Evolutionary conservation across 2,797 vertebrate genomes (phyloP).

Genomic region (Acipenser transmontanus): DNA sequence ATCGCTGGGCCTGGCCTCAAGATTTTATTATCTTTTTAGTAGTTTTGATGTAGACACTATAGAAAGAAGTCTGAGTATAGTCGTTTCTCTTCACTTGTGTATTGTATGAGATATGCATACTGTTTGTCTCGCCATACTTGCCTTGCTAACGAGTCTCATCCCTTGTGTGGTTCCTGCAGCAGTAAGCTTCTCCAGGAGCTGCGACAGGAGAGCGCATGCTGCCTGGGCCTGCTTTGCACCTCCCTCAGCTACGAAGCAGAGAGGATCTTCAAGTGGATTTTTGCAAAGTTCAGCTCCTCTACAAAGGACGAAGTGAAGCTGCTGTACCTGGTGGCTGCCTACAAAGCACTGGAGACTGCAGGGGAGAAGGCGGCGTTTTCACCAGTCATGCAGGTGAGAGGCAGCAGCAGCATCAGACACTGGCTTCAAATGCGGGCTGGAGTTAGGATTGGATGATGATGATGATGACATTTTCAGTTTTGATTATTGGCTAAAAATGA

Average conservation of each 20-base stretch:
- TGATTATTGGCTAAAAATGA: no score
- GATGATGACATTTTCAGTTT: no score
- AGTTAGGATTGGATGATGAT: no score
- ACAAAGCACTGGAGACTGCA: constrained; percentile 87
- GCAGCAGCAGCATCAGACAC: no score
- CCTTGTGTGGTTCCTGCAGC: constrained; percentile 52
- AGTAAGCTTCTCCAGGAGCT: constrained; percentile 96
- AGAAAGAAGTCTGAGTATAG: no score
- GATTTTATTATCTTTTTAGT: no score
- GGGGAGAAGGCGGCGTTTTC: constrained; percentile 98
- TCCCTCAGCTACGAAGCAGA: constrained; percentile 92
- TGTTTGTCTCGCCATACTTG: background rate
- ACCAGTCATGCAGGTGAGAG: constrained; percentile 87
- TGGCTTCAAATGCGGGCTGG: no score
- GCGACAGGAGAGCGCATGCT: constrained; percentile 89
- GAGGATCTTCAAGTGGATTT: constrained; percentile 98
- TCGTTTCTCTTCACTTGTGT: background rate
- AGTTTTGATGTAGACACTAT: no score
- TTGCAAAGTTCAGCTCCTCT: constrained; percentile 85
- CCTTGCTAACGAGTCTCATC: background rate
- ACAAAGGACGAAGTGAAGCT: constrained; percentile 93
- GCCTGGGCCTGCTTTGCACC: constrained; percentile 88
- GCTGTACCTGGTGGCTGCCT: constrained; percentile 85
- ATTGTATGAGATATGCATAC: background rate
- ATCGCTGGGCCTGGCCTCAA: no score